Conservation (phyloP, 1,140 invertebrate species). For the Pollicipes pollicipes region DNA sequence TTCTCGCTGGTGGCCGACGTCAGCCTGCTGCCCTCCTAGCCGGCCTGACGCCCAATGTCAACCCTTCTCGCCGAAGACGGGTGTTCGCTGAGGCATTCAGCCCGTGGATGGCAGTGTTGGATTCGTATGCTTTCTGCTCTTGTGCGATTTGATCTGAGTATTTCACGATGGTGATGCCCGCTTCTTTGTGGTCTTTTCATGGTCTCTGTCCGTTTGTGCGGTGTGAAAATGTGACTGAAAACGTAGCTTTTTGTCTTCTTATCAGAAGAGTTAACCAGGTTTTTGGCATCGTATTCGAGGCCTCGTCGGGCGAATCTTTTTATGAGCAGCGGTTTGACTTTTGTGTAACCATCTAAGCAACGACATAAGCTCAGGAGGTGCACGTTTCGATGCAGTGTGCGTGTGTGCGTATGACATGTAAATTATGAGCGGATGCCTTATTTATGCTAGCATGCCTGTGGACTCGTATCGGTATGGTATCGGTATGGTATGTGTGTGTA, state of each 20-base stretch:
- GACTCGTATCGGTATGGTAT: too few species aligned
- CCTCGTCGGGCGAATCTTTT: too few species aligned
- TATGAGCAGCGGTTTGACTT: too few species aligned
- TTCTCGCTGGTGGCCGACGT: constrained; percentile 57
- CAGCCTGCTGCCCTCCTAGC: constrained; percentile 11
- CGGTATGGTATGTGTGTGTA: too few species aligned
- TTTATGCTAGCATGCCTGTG: not conserved
- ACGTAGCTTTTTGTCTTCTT: not conserved
- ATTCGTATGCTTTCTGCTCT: too few species aligned
- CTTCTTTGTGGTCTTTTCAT: not conserved
- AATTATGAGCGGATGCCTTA: not conserved
- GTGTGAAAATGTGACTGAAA: not conserved
- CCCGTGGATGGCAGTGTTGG: too few species aligned
- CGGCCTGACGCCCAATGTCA: not conserved
- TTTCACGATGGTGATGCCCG: too few species aligned
- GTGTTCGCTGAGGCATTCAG: not conserved
- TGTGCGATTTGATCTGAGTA: too few species aligned
- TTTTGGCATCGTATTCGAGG: not conserved
- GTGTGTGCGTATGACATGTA: not conserved
- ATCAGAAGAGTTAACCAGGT: not conserved
- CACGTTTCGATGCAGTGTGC: too few species aligned
- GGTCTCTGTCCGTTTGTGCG: not conserved
- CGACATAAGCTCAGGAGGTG: not conserved
- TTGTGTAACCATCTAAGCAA: not conserved
- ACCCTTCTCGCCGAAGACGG: not conserved